A percentile compares a stretch with the other conserved stretches of the same genome.
Conservation (phyloP, 2,888 invertebrate genomes). For the Schizotus pectinicornis region DNA sequence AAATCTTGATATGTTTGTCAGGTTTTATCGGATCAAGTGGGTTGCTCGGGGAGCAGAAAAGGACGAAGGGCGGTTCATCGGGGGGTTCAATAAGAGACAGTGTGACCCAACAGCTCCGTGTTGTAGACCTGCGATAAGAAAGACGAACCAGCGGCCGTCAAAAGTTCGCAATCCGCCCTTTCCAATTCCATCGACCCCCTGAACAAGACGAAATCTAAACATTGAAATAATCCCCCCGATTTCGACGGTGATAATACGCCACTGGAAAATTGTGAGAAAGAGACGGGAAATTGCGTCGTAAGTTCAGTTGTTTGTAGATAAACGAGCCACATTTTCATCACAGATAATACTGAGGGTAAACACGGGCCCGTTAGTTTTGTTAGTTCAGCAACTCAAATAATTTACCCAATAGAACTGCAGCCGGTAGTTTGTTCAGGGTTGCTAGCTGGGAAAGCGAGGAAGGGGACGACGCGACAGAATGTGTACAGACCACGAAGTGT, state of each 20-base stretch:
- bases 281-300: constrained; percentile 24
- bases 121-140: constrained; percentile 42
- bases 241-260: not conserved
- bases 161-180: constrained; percentile 18
- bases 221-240: constrained; percentile 10
- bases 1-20: constrained; percentile 57
- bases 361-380: constrained; percentile 58
- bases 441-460: constrained; percentile 32
- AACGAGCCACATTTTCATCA: constrained; percentile 58
- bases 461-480: constrained; percentile 45
- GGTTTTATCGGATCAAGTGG: constrained; percentile 57
- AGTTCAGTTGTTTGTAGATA: constrained; percentile 51
- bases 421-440: constrained; percentile 55
- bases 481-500: constrained; percentile 56
- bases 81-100: constrained; percentile 29
- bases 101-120: constrained; percentile 42
- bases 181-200: not conserved
- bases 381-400: constrained; percentile 61
- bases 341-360: constrained; percentile 58
- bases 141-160: constrained; percentile 38
- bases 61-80: constrained; percentile 12
- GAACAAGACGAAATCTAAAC: not conserved
- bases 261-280: constrained; percentile 4
- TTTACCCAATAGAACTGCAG: constrained; percentile 58
- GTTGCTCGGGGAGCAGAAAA: constrained; percentile 36